phyloP scores from a whole-genome alignment of 2,797 vertebrate species.

The Microctenopoma steveboyesi region DNA sequence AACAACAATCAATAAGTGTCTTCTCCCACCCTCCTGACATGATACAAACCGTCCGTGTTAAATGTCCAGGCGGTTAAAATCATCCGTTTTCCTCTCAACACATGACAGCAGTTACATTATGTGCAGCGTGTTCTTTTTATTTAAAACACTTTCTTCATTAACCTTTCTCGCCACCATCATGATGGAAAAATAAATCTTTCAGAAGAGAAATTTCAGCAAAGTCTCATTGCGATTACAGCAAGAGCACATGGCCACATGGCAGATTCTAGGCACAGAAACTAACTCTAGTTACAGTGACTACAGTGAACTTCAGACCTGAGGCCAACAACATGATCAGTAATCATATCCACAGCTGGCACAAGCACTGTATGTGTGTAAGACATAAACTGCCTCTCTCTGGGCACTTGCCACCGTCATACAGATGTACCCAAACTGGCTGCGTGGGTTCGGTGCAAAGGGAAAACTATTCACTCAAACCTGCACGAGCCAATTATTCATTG shows the following conservation, averaged over 20 bases:
- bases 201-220: slow-evolving; percentile 34
- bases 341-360: slow-evolving; percentile 59
- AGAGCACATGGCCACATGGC: slow-evolving; percentile 47
- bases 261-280: slow-evolving; percentile 34
- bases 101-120: slow-evolving; percentile 8
- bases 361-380: slow-evolving; percentile 37
- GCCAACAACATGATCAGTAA: slow-evolving; percentile 62
- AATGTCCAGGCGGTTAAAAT: neutral
- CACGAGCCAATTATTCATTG: neutral
- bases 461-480: slow-evolving; percentile 14
- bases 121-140: slow-evolving; percentile 9
- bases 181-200: slow-evolving; percentile 8
- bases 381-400: slow-evolving; percentile 39
- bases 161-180: slow-evolving; percentile 6
- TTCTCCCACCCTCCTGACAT: slow-evolving; percentile 14
- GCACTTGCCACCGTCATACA: slow-evolving; percentile 42
- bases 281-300: slow-evolving; percentile 57
- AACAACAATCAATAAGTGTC: slow-evolving; percentile 24
- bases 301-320: slow-evolving; percentile 47
- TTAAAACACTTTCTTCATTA: slow-evolving; percentile 4
- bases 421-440: slow-evolving; percentile 21
- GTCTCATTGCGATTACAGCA: slow-evolving; percentile 47
- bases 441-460: neutral
- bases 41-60: slow-evolving; percentile 14
- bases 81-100: slow-evolving; percentile 14